Percentiles rank a stretch among this genome's conserved stretches.
Conservation (phyloP, 2,797 vertebrate species). For the Melanotaenia trifasciata region DNA sequence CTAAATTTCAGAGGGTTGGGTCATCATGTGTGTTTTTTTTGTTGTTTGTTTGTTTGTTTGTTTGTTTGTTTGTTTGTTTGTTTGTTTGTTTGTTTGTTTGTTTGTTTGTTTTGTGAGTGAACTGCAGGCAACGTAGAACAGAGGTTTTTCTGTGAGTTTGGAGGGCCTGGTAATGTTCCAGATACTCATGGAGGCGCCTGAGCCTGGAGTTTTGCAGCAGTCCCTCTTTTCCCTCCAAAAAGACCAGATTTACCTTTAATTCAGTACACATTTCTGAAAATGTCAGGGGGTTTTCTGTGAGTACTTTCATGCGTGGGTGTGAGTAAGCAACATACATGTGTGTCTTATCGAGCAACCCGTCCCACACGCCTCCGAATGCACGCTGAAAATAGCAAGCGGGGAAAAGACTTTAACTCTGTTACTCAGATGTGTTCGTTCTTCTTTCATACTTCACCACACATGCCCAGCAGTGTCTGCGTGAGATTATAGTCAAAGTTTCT, state of each 20-base stretch:
- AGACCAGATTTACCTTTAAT: conserved; percentile 39
- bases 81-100: too few relatives aligned
- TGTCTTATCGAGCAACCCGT: conserved; percentile 23
- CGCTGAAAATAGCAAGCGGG: conserved; percentile 44
- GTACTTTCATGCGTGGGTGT: conserved; percentile 15
- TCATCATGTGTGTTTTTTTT: conserved; percentile 24
- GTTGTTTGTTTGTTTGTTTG: too few relatives aligned
- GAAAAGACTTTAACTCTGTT: conserved; percentile 39
- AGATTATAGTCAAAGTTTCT: conserved; percentile 43
- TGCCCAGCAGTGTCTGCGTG: conserved; percentile 22
- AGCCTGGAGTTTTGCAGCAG: conserved; percentile 58
- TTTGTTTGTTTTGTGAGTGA: conserved; percentile 18
- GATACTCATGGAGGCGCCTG: conserved; percentile 53
- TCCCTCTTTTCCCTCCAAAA: conserved; percentile 30
- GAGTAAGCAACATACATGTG: conserved; percentile 19
- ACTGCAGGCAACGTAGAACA: conserved; percentile 24
- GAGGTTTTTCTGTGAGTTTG: conserved; percentile 53
- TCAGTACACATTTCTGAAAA: conserved; percentile 27
- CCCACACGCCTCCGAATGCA: conserved; percentile 39
- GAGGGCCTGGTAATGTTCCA: conserved; percentile 64
- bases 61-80: too few relatives aligned
- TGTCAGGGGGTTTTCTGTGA: conserved; percentile 4
- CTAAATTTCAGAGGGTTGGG: conserved; percentile 61
- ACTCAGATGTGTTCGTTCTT: conserved; percentile 11
- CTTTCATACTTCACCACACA: conserved; percentile 31